Percentiles rank a stretch among this genome's conserved stretches.
phyloP scores from a whole-genome alignment of 2,113 vertebrate species.

The Ammodytes marinus region DNA sequence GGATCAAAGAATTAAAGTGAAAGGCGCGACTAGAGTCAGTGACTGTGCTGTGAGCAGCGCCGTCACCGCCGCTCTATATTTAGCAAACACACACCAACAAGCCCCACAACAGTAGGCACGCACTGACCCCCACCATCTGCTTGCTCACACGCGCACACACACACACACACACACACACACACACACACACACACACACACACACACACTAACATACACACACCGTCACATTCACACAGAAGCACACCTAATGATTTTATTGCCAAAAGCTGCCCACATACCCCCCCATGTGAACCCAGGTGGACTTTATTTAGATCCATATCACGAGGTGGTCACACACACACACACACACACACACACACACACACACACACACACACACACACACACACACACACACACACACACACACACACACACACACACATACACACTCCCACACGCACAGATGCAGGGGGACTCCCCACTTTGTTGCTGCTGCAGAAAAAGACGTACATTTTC shows the following conservation, averaged over 20 bases:
- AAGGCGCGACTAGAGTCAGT: slow-evolving; percentile 28
- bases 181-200: slow-evolving; percentile 34
- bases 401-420: background rate
- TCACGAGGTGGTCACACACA: slow-evolving; percentile 9
- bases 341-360: slow-evolving; percentile 5
- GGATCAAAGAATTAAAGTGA: slow-evolving; percentile 53
- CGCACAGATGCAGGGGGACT: slow-evolving; percentile 7
- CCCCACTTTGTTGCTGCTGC: background rate
- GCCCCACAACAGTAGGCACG: slow-evolving; percentile 66
- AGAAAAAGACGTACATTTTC: slow-evolving; percentile 3
- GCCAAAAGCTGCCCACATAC: slow-evolving; percentile 65
- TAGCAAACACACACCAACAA: slow-evolving; percentile 75
- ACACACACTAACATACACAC: background rate
- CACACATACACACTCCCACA: slow-evolving; percentile 1
- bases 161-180: slow-evolving; percentile 39
- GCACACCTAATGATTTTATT: slow-evolving; percentile 60
- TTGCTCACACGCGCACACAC: slow-evolving; percentile 35
- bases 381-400: background rate
- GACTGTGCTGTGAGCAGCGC: slow-evolving; percentile 56
- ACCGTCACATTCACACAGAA: slow-evolving; percentile 32
- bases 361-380: slow-evolving; percentile 9
- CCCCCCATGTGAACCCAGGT: slow-evolving; percentile 43
- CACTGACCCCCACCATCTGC: slow-evolving; percentile 84
- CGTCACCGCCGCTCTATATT: slow-evolving; percentile 79
- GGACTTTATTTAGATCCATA: slow-evolving; percentile 23